These are phyloP conservation scores for Hecatera dysodea DNA, from an alignment of 2,888 invertebrate species.

Conservation along the genomic window DNA sequence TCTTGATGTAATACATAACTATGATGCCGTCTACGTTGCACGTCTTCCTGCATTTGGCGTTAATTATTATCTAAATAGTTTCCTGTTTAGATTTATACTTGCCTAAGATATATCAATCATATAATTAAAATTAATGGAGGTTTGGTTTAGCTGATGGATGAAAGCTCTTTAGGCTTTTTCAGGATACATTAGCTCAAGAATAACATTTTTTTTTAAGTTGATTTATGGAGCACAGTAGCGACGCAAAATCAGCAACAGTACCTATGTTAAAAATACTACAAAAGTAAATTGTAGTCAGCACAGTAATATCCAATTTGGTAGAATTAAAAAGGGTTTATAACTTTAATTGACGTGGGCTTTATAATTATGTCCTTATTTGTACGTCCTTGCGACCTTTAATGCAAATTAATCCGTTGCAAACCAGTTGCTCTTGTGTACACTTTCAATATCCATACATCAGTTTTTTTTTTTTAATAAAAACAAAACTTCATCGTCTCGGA, in stretches of 20 bases:
- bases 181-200: neutral
- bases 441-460: conserved; percentile 46
- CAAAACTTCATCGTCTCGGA: conserved; percentile 20
- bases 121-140: neutral
- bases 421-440: conserved; percentile 40
- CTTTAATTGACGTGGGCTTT: conserved; percentile 33
- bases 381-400: conserved; percentile 45
- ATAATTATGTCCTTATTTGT: conserved; percentile 55
- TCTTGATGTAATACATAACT: conserved; percentile 39
- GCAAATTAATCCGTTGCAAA: conserved; percentile 43
- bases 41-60: conserved; percentile 49
- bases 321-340: conserved; percentile 42
- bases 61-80: conserved; percentile 46
- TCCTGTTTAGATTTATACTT: conserved; percentile 37
- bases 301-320: conserved; percentile 39
- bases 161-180: neutral
- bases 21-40: conserved; percentile 27
- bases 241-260: neutral
- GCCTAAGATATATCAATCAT: neutral
- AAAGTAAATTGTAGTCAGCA: neutral
- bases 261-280: conserved; percentile 7
- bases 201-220: neutral
- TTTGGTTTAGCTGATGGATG: neutral
- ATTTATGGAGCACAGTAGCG: neutral
- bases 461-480: conserved; percentile 37